Base-by-base conservation (phyloP, 2,797 vertebrate genomes). In the Artibeus lituratus region DNA sequence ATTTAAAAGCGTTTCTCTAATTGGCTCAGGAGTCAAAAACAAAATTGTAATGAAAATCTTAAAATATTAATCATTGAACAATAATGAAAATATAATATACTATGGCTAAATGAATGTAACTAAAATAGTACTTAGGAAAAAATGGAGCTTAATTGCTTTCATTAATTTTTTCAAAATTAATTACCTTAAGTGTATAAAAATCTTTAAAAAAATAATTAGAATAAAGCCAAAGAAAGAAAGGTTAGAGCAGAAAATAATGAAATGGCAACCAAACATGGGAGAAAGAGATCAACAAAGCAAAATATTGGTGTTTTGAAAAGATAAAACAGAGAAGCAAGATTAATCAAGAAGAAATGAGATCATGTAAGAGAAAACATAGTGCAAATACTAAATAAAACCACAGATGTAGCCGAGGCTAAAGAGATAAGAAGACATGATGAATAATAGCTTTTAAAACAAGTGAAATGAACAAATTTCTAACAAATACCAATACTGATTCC, bases 1-100 rank as follows among this genome's bases (percentile, higher is more conserved):
- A 91, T 86, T 82, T 87, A 89, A 74, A 93, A 88, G 3, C 11
- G 91, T 91, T 92, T n/a, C 19, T 77, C 18, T 95, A 92, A 82
- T 76, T 95, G 86, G 90, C 59, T 86, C 35, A 77, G 47, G 73
- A 53, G 37, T 94, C 73, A 93, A 94, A 86, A 51, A 67, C 87
- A 39, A 88, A 88, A 91, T n/a, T 32, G 62, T 72, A 88, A 94
- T 44, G 55, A 49, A 85, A 91, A 88, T 42, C 0, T 91, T 24
- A 92, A 96, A 88, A 42, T 69, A 85, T 73, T 73, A 62, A 59
- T 90, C 85, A 80, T 24, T 92, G 8, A 95, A 81, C 22, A 94
- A 37, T 42, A 92, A 95, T 72, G 15, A 92, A 96, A 96, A 91
- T 42, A 88, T 62, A 47, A 85, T 47, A 90, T 53, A 69, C 35